Evolutionary conservation across 1,140 invertebrate species (phyloP).

Genomic region (Zaprionus lachaisei): DNA sequence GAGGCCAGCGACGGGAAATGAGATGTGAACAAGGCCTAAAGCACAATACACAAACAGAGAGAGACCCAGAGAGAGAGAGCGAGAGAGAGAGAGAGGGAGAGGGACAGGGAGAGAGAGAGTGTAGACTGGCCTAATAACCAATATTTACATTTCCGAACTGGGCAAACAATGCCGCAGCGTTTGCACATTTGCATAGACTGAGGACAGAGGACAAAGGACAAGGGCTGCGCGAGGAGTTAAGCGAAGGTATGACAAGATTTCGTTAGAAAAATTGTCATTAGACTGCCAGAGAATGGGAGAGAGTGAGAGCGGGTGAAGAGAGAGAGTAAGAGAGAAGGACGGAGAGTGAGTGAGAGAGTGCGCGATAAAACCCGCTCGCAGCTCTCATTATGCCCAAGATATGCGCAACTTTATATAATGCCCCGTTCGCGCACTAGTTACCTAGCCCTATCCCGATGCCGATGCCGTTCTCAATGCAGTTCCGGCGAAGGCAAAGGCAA

Average conservation of each 20-base stretch:
- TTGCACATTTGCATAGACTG: constrained; percentile 36
- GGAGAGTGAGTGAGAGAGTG: neutral
- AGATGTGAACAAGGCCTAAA: neutral
- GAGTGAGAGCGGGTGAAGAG: neutral
- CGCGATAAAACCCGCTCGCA: constrained; percentile 49
- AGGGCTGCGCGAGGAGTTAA: constrained; percentile 44
- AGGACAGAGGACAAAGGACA: constrained; percentile 20
- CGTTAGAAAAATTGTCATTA: constrained; percentile 33
- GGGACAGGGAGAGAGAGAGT: neutral
- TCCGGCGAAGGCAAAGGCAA: constrained; percentile 43
- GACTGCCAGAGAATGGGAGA: neutral
- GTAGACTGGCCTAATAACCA: constrained; percentile 45
- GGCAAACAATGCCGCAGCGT: constrained; percentile 28
- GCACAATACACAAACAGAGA: neutral
- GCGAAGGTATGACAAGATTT: constrained; percentile 31
- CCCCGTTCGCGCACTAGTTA: constrained; percentile 41
- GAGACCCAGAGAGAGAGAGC: neutral
- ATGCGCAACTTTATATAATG: constrained; percentile 67
- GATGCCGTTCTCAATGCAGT: constrained; percentile 14
- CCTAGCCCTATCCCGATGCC: constrained; percentile 24
- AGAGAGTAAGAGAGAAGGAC: neutral
- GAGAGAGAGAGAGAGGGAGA: neutral
- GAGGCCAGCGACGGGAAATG: constrained; percentile 46
- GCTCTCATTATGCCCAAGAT: constrained; percentile 21
- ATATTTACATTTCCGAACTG: constrained; percentile 41